Evolutionary conservation across 1,140 invertebrate genomes (phyloP).

Genomic region (Microplitis mediator): DNA sequence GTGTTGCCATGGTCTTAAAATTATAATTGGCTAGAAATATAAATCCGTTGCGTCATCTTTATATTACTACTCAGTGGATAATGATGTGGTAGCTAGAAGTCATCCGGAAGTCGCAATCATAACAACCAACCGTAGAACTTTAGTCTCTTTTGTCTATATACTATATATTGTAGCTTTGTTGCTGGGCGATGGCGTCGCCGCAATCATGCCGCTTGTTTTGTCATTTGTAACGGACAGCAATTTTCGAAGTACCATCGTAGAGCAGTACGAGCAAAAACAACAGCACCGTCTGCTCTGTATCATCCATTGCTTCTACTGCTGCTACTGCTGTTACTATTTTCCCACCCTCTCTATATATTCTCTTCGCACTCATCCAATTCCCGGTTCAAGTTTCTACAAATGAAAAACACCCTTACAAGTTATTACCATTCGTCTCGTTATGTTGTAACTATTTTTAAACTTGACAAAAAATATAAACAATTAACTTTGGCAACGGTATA

Average conservation of each 20-base stretch:
- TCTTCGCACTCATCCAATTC: neutral
- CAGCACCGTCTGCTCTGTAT: constrained; percentile 33
- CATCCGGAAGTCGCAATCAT: constrained; percentile 47
- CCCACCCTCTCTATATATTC: neutral
- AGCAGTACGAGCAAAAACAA: constrained; percentile 38
- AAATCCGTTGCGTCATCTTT: neutral
- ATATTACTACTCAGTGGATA: constrained; percentile 41
- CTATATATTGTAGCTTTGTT: neutral
- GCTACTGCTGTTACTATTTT: neutral
- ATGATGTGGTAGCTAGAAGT: constrained; percentile 37
- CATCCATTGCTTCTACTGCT: constrained; percentile 29
- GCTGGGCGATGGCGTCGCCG: constrained; percentile 36
- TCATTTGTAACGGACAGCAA: constrained; percentile 48
- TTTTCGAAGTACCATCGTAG: constrained; percentile 36
- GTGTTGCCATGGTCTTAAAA: too few species aligned
- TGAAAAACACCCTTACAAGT: neutral
- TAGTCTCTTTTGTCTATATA: constrained; percentile 13
- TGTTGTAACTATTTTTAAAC: too few species aligned
- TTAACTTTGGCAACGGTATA: neutral
- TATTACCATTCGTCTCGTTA: neutral
- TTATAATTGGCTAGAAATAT: neutral
- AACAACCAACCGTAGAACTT: constrained; percentile 54
- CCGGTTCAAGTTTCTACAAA: neutral
- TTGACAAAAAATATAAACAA: neutral
- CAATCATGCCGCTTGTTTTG: constrained; percentile 52